Percentiles rank a stretch among this genome's conserved stretches.
These are phyloP conservation scores for Hephaestus fuliginosus DNA, from an alignment of 2,797 vertebrate genomes.

Conservation along the genomic window DNA sequence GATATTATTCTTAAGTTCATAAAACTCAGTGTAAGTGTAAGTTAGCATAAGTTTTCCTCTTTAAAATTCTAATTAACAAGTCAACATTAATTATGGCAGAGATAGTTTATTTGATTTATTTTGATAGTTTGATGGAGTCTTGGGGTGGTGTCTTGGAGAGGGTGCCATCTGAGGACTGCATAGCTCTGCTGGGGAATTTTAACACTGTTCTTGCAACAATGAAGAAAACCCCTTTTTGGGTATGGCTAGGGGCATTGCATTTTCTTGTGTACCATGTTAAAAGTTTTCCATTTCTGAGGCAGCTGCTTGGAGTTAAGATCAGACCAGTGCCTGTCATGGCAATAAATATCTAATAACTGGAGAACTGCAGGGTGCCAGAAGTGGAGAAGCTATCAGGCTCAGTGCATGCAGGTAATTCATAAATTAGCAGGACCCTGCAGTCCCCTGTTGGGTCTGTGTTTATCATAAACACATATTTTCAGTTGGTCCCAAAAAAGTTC, in stretches of 20 bases:
- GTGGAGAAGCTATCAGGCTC: neutral
- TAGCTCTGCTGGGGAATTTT: neutral
- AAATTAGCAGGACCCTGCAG: neutral
- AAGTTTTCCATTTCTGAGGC: neutral
- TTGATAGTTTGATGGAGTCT: neutral
- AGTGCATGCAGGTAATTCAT: neutral
- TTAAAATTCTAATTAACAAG: too few species aligned
- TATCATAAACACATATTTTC: neutral
- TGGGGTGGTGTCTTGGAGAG: neutral
- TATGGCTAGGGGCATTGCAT: neutral
- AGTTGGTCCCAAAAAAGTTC: neutral
- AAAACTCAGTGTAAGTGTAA: too few species aligned
- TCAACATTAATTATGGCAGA: neutral
- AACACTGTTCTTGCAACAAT: too few species aligned
- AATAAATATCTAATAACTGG: neutral
- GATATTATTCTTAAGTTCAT: too few species aligned
- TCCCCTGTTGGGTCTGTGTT: neutral
- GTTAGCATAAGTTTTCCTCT: too few species aligned
- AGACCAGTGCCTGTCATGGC: neutral
- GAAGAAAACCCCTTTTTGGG: neutral
- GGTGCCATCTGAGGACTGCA: neutral
- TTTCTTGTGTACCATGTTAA: constrained; percentile 1
- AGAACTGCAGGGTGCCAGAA: neutral
- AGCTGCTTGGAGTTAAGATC: constrained; percentile 1
- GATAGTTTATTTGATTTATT: too few species aligned